Conservation (phyloP, 2,888 invertebrate genomes). For the Schrankia costaestrigalis region DNA sequence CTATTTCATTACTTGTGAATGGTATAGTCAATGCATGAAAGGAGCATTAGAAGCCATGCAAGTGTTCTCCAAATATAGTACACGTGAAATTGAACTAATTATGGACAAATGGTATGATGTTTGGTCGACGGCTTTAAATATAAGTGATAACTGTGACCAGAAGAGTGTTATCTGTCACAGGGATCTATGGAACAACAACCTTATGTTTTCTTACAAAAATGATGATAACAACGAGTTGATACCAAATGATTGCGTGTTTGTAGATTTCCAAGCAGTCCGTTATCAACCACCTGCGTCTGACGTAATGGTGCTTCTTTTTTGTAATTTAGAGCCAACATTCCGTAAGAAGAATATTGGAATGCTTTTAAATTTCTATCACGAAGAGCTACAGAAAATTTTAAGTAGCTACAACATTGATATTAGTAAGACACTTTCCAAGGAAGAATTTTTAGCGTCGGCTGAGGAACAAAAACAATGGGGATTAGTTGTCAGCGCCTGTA, state of each 20-base stretch:
- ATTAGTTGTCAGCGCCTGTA: constrained; percentile 77
- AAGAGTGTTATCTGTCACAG: constrained; percentile 81
- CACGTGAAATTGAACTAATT: constrained; percentile 36
- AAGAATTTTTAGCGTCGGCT: constrained; percentile 66
- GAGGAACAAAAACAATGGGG: constrained; percentile 76
- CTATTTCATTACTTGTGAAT: constrained; percentile 44
- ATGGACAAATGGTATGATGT: constrained; percentile 50
- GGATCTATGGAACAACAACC: constrained; percentile 84
- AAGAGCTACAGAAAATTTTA: constrained; percentile 66
- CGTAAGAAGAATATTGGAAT: constrained; percentile 69
- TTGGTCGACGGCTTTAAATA: constrained; percentile 49
- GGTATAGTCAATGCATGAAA: constrained; percentile 62
- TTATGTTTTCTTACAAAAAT: constrained; percentile 75
- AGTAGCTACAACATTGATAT: constrained; percentile 53
- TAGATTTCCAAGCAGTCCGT: constrained; percentile 85
- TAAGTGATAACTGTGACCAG: constrained; percentile 50
- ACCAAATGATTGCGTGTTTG: constrained; percentile 81
- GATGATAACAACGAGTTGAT: constrained; percentile 23
- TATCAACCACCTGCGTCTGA: constrained; percentile 85
- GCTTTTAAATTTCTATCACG: constrained; percentile 81
- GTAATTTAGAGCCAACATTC: constrained; percentile 71
- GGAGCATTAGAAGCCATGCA: constrained; percentile 59
- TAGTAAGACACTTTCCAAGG: constrained; percentile 56
- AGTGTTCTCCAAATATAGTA: constrained; percentile 51
- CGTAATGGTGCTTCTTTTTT: constrained; percentile 77